Conservation (phyloP, 1,140 invertebrate species). For the Drosophila parabipectinata region DNA sequence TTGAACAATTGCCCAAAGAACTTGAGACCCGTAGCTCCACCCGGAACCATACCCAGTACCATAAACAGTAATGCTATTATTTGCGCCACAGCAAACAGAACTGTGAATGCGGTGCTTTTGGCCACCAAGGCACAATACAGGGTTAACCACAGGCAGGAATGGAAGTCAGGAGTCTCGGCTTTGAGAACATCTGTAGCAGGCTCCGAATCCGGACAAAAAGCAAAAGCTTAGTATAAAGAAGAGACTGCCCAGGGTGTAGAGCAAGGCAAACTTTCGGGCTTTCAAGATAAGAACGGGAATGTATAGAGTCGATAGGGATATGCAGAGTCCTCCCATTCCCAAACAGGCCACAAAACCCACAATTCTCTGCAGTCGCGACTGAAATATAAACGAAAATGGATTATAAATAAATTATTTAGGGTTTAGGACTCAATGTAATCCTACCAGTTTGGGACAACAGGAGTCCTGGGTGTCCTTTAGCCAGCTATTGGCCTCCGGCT, state of each 20-base stretch:
- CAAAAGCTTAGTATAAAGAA: constrained; percentile 95
- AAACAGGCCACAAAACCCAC: constrained; percentile 94
- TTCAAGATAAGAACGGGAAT: constrained; percentile 95
- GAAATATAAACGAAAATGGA: constrained; percentile 18
- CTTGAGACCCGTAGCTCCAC: constrained; percentile 94
- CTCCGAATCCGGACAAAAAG: constrained; percentile 95
- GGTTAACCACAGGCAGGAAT: constrained; percentile 91
- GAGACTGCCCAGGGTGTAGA: constrained; percentile 96
- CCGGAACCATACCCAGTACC: constrained; percentile 95
- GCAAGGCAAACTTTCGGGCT: constrained; percentile 96
- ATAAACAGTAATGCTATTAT: constrained; percentile 95
- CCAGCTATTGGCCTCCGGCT: constrained; percentile 86
- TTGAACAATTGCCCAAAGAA: constrained; percentile 96
- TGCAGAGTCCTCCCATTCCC: constrained; percentile 94
- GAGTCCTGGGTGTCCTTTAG: constrained; percentile 89
- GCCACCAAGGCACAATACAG: constrained; percentile 95
- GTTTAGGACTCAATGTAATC: neutral
- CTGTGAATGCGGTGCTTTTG: constrained; percentile 94
- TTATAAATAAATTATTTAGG: neutral
- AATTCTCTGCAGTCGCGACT: constrained; percentile 93
- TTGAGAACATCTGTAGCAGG: constrained; percentile 94
- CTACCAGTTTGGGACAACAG: constrained; percentile 90
- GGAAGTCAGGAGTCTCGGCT: constrained; percentile 92
- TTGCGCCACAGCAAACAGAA: constrained; percentile 94
- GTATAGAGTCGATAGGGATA: constrained; percentile 94